phyloP scores from a whole-genome alignment of 2,888 invertebrate species.

The Macrophya alboannulata region DNA sequence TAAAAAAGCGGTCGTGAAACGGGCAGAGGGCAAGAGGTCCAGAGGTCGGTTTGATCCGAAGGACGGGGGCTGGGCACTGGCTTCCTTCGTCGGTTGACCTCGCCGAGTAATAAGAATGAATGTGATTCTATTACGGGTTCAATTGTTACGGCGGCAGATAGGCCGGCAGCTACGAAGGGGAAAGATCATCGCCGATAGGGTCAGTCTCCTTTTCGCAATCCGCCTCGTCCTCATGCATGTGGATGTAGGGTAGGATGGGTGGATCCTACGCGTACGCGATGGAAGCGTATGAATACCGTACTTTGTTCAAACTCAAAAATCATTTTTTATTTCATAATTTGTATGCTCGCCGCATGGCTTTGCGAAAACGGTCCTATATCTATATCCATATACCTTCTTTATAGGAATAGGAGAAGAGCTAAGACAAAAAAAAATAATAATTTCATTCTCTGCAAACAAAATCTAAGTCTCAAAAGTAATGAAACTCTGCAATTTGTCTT shows the following conservation, averaged over 20 bases:
- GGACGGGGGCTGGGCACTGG: slow-evolving; percentile 58
- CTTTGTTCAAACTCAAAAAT: slow-evolving; percentile 16
- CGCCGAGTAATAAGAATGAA: slow-evolving; percentile 79
- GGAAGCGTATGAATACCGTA: slow-evolving; percentile 46
- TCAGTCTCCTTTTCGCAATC: slow-evolving; percentile 65
- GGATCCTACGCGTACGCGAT: slow-evolving; percentile 46
- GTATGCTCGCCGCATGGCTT: slow-evolving; percentile 34
- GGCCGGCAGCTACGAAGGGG: slow-evolving; percentile 70
- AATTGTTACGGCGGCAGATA: slow-evolving; percentile 78
- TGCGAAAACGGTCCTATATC: slow-evolving; percentile 13
- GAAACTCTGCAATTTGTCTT: slow-evolving; percentile 33
- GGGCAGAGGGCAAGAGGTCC: slow-evolving; percentile 61
- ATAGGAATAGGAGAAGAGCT: slow-evolving; percentile 29
- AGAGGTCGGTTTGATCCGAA: slow-evolving; percentile 59
- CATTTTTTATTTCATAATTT: slow-evolving; percentile 45
- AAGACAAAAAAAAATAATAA: slow-evolving; percentile 53
- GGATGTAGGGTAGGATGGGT: slow-evolving; percentile 9
- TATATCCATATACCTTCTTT: background rate
- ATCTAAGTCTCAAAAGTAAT: background rate
- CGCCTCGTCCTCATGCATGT: slow-evolving; percentile 46
- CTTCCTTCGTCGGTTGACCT: slow-evolving; percentile 74
- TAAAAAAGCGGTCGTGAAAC: slow-evolving; percentile 58
- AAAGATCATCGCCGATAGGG: slow-evolving; percentile 74
- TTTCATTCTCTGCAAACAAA: background rate
- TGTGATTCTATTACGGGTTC: slow-evolving; percentile 80